Base-by-base conservation (phyloP, 2,797 vertebrate genomes). In the Danio aesculapii region DNA sequence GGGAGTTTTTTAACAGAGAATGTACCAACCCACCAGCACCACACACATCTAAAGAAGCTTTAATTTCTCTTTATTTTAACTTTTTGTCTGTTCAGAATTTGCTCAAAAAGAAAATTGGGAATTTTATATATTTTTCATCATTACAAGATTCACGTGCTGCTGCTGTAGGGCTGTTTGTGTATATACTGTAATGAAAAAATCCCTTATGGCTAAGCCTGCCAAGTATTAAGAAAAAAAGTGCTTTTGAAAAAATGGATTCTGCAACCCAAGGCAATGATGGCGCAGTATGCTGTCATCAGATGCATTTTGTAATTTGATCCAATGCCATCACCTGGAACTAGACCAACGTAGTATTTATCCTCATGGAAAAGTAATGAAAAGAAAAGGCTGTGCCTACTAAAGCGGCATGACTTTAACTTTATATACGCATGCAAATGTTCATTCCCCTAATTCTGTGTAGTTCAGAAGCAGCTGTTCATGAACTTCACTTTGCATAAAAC, bases 141-240 rank as follows among this genome's bases (percentile, higher is more conserved):
- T 71, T 62, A 39, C 13, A 41, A 10, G 41, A 57, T 41, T n/a
- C 30, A 39, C 47, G 21, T 58, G 59, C 52, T 59, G 5, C 57
- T 71, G 53, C 44, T 59, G 12, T 81, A 62, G 46, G 77, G 70
- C 11, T 43, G 50, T 67, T 75, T 75, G 71, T 79, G 70, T 62
- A 59, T 17, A 57, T 83, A 70, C 13, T 59, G 55, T 74, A 74
- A 84, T 84, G 75, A 76, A 75, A 53, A 58, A 81, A 74, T 66
- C 59, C 63, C 61, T 63, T 62, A 59, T 39, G 57, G 43, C 79
- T 62, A 41, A n/a, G 14, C 44, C 58, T 30, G 55, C 62, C 61
- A 62, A 61, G 66, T 50, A 53, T 73, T 79, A 55, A 49, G 70
- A 50, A 52, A 79, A 77, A 78, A 72, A 58, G 52, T 63, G 30